Conservation (phyloP, 2,888 invertebrate species). For the Augochlorella aurata region DNA sequence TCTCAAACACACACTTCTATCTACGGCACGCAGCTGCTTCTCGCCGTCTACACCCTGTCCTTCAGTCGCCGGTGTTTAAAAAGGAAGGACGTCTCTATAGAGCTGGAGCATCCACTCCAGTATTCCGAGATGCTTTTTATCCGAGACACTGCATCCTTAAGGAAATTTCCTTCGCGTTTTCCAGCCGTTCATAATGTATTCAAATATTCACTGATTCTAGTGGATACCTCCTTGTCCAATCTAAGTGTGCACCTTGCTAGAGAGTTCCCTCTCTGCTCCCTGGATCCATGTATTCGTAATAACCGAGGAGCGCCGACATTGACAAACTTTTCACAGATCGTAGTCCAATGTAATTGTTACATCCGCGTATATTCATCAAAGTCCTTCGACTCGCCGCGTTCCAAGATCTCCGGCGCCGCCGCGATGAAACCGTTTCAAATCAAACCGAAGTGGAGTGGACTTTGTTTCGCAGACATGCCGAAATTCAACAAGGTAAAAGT, state of each 20-base stretch:
- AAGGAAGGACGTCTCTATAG: slow-evolving; percentile 14
- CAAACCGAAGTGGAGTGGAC: background rate
- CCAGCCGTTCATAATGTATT: slow-evolving; percentile 20
- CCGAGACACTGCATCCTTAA: slow-evolving; percentile 16
- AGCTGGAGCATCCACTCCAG: slow-evolving; percentile 23
- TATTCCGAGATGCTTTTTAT: slow-evolving; percentile 26
- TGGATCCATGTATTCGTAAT: background rate
- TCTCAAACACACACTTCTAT: slow-evolving; percentile 17
- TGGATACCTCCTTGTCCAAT: background rate
- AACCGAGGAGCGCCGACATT: background rate
- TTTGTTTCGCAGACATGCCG: background rate
- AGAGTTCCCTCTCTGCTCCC: background rate
- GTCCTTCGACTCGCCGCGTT: background rate
- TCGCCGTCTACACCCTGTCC: slow-evolving; percentile 43
- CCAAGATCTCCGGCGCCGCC: background rate
- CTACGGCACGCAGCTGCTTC: slow-evolving; percentile 26
- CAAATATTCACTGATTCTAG: slow-evolving; percentile 7
- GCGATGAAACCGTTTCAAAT: background rate
- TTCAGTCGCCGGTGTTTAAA: slow-evolving; percentile 22
- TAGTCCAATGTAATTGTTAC: background rate
- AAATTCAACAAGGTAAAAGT: background rate
- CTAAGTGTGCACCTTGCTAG: background rate
- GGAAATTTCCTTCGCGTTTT: slow-evolving; percentile 1
- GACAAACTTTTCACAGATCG: background rate
- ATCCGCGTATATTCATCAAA: background rate